Evolutionary conservation across 2,797 vertebrate genomes (phyloP).

Genomic region (Lepidocolaptes lacrymiger): DNA sequence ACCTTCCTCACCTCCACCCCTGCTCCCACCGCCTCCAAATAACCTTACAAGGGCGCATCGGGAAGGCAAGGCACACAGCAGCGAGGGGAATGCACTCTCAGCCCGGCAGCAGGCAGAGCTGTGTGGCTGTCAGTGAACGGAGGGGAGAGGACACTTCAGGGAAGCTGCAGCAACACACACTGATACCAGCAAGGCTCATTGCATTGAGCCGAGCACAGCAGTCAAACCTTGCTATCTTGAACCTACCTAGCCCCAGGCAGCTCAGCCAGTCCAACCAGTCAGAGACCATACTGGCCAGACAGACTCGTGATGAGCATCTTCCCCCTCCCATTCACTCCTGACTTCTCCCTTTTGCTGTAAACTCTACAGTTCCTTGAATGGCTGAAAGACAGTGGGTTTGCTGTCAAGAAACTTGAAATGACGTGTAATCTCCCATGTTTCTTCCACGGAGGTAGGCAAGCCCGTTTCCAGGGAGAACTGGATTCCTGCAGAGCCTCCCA

Average conservation of each 20-base stretch:
- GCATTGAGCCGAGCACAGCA: background rate
- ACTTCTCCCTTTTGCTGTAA: background rate
- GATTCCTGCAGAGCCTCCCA: background rate
- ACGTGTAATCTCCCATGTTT: background rate
- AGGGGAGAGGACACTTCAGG: background rate
- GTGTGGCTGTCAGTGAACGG: background rate
- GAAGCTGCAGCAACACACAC: background rate
- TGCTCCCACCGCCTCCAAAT: slow-evolving; percentile 46
- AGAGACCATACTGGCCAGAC: background rate
- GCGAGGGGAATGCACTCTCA: background rate
- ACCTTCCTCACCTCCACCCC: slow-evolving; percentile 42
- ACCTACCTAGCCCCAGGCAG: background rate
- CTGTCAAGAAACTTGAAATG: slow-evolving; percentile 29
- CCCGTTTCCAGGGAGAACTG: background rate
- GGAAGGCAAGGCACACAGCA: background rate
- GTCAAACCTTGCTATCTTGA: background rate
- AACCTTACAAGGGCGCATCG: slow-evolving; percentile 22
- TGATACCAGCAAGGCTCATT: background rate
- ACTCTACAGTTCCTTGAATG: background rate
- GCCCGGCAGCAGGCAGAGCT: background rate
- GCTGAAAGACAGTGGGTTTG: background rate
- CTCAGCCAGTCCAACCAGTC: slow-evolving; percentile 50
- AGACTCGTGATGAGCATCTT: background rate
- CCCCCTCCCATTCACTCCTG: slow-evolving; percentile 7
- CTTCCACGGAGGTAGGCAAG: background rate